Base-by-base conservation (phyloP, 37 sponge, comb jelly and placozoan genomes). In the Aplysina aerophoba region DNA sequence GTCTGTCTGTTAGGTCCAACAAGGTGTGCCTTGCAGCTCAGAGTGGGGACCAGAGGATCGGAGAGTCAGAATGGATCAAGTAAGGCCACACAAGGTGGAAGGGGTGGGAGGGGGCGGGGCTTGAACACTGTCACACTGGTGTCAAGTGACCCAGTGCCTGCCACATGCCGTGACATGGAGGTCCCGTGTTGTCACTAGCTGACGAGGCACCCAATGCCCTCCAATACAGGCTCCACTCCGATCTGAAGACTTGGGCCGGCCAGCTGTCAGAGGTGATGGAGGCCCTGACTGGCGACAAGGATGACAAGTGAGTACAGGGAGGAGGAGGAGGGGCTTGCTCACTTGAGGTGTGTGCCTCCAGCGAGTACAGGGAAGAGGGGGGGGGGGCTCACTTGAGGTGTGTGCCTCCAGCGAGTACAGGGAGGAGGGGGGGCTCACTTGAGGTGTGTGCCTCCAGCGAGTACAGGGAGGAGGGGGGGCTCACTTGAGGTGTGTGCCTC, bases 21-120 rank as follows among this genome's bases (percentile, higher is more conserved):
- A 62, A 59, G 37, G 11, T 81, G 31, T n/a, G 27, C 15, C 63
- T 81, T 16, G 30, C 20, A 58, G 41, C 28, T 24, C 50, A 39
- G 27, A 55, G 39, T 67, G 27, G 33, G 25, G 75, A 75, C 24
- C 67, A 44, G 74, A 68, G 60, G 33, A 24, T 59, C 31, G 25
- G 50, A 0, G 75, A 82, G 2, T 81, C 89, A 13, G 92, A 92
- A 58, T 88, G 89, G 92, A 66, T 64, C 39, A 92, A 85, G 92
- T 92, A 57, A 78, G 85, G 11, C 0, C 4, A 8, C 50, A 44
- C 50, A 11, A 8, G 6, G 6, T 8, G 8, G 50, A 3, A 11
- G 8, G 20, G 19, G 37, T 4, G 38, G 30, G 40, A 22, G 40
- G 34, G 40, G 33, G 33, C 28, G 11, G n/a, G 37, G 73, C 4